A percentile compares a stretch with the other conserved stretches of the same genome.
Evolutionary conservation across 2,113 vertebrate species (phyloP).

Genomic region (Prochilodus magdalenae): DNA sequence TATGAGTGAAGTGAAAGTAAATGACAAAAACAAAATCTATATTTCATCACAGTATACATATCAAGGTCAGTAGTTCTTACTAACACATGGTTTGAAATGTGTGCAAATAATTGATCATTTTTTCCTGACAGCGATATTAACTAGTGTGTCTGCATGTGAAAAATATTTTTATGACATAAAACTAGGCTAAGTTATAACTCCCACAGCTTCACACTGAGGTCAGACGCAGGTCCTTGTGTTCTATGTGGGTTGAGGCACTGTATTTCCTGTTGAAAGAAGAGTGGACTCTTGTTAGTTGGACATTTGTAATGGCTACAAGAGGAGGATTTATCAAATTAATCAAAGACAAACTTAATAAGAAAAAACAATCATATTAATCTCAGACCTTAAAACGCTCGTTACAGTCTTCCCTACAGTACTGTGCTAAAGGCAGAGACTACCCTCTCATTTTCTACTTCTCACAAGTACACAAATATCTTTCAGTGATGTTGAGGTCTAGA

Average conservation of each 20-base stretch:
- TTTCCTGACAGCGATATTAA: neutral
- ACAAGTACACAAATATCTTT: too few species aligned
- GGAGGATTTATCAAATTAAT: too few species aligned
- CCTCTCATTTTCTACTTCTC: too few species aligned
- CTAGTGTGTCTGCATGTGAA: neutral
- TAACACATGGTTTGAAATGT: neutral
- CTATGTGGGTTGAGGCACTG: slow-evolving; percentile 65
- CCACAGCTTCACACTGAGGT: neutral
- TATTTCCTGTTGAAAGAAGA: slow-evolving; percentile 55
- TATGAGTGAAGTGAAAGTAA: too few species aligned
- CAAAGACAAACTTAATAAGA: too few species aligned
- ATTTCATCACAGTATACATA: neutral
- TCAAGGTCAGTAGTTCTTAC: neutral
- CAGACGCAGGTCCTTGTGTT: neutral
- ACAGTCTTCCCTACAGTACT: too few species aligned
- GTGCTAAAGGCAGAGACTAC: too few species aligned
- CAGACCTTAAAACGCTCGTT: too few species aligned
- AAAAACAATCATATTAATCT: too few species aligned
- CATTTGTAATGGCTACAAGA: neutral
- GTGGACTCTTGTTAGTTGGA: neutral
- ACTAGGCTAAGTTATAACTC: neutral
- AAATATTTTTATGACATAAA: neutral
- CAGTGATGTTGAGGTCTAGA: too few species aligned
- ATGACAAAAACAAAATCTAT: neutral
- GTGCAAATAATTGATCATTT: neutral